Evolutionary conservation across 1,140 invertebrate genomes (phyloP).

Genomic region (Apis mellifera): Amel_HAv3.1 CM009937.2:12132001-12132500

Average conservation of each 20-base stretch:
- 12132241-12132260: constrained; percentile 38
- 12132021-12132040: not conserved
- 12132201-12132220: constrained; percentile 49
- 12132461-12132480: not conserved
- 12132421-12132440: constrained; percentile 1
- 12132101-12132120: constrained; percentile 9
- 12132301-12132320: constrained; percentile 66
- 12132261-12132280: constrained; percentile 55
- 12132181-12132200: constrained; percentile 49
- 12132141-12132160: constrained; percentile 45
- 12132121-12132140: constrained; percentile 22
- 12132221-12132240: constrained; percentile 32
- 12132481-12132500: constrained; percentile 10
- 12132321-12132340: constrained; percentile 62
- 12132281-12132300: constrained; percentile 34
- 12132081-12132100: not conserved
- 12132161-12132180: constrained; percentile 11
- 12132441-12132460: not conserved
- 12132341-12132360: constrained; percentile 56
- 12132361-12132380: constrained; percentile 62
- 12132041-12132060: not conserved
- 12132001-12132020: not conserved
- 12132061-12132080: not conserved
- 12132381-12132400: constrained; percentile 3
- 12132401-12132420: not conserved